phyloP scores from a whole-genome alignment of 1,140 invertebrate genomes.

The Drosophila saltans region DNA sequence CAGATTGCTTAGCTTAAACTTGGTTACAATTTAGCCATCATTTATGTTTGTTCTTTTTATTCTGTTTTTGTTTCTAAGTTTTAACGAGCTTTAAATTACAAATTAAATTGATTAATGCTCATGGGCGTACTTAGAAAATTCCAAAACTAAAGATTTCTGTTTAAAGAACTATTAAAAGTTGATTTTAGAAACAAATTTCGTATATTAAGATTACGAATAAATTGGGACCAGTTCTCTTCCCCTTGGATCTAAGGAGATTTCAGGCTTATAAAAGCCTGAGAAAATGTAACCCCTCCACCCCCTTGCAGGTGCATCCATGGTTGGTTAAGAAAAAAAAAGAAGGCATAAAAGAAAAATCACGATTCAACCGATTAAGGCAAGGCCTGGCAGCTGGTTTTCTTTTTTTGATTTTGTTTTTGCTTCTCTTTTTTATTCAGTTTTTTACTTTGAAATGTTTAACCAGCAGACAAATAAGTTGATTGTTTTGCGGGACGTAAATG shows the following conservation, averaged over 20 bases:
- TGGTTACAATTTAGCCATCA: constrained; percentile 1
- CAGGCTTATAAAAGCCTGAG: no score
- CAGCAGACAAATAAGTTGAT: constrained; percentile 74
- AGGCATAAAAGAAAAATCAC: constrained; percentile 41
- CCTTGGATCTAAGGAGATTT: no score
- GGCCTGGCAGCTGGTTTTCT: constrained; percentile 32
- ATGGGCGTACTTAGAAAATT: not conserved
- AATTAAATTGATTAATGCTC: constrained; percentile 1
- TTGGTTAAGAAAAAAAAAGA: constrained; percentile 27
- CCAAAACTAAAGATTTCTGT: no score
- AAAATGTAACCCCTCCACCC: not conserved
- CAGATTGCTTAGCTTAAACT: not conserved
- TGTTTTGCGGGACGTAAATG: constrained; percentile 73
- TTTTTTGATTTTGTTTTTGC: no score
- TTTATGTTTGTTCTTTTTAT: not conserved
- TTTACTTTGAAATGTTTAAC: constrained; percentile 62
- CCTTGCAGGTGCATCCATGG: not conserved
- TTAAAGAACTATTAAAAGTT: no score
- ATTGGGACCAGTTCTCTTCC: no score
- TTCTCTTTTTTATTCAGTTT: not conserved
- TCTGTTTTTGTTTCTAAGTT: not conserved
- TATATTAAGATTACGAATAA: no score
- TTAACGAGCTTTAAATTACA: constrained; percentile 9
- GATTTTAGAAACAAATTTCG: no score
- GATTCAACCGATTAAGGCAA: constrained; percentile 40